Evolutionary conservation across 2,888 invertebrate species (phyloP).

Genomic region (Aproaerema taeniolella): DNA sequence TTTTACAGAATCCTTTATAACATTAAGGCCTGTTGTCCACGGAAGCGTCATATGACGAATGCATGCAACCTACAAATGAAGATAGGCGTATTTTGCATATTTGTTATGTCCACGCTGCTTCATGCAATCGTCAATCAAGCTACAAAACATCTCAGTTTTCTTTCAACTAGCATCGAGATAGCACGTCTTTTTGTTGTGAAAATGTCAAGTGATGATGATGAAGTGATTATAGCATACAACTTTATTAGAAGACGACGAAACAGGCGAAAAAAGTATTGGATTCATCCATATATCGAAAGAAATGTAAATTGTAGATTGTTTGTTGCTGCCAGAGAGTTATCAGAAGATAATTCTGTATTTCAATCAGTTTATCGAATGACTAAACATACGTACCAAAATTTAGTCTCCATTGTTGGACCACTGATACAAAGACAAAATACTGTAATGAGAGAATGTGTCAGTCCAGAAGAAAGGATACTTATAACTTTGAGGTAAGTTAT

Average conservation of each 20-base stretch:
- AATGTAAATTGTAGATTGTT: conserved; percentile 13
- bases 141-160: too few relatives aligned
- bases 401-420: not conserved
- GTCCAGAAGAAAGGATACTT: conserved; percentile 11
- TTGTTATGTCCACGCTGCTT: too few relatives aligned
- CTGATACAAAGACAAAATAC: not conserved
- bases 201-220: not conserved
- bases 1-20: too few relatives aligned
- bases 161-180: too few relatives aligned
- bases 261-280: conserved; percentile 2
- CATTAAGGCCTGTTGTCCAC: too few relatives aligned
- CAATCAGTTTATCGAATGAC: conserved; percentile 13
- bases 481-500: not conserved
- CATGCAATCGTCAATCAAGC: too few relatives aligned
- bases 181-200: too few relatives aligned
- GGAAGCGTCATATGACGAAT: too few relatives aligned
- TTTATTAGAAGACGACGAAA: conserved; percentile 11
- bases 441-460: conserved; percentile 11
- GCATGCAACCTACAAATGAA: too few relatives aligned
- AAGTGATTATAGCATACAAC: not conserved
- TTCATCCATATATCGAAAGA: conserved; percentile 10
- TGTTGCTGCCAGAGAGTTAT: conserved; percentile 14
- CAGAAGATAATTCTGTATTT: conserved; percentile 13
- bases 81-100: too few relatives aligned
- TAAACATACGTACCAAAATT: conserved; percentile 1